phyloP scores from a whole-genome alignment of 2,797 vertebrate species.

The Paratrypauchen microcephalus region DNA sequence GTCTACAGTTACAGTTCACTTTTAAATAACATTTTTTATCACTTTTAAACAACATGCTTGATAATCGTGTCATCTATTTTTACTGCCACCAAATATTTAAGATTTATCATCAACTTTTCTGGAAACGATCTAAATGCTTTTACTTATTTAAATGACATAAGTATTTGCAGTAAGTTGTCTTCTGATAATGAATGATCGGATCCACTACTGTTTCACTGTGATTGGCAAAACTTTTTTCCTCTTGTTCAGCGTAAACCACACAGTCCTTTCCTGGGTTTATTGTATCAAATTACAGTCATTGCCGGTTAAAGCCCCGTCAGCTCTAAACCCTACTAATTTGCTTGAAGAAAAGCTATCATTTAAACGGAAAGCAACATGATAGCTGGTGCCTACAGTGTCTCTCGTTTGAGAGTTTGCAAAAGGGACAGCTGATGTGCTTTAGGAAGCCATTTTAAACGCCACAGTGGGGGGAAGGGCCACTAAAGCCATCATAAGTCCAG shows the following conservation, averaged over 20 bases:
- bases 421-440: constrained; percentile 61
- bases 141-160: neutral
- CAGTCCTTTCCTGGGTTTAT: neutral
- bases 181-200: neutral
- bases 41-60: neutral
- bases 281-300: neutral
- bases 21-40: neutral
- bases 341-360: neutral
- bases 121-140: neutral
- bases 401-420: constrained; percentile 24
- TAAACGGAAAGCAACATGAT: constrained; percentile 1
- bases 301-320: neutral
- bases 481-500: constrained; percentile 51
- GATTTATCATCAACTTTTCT: neutral
- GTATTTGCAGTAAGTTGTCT: neutral
- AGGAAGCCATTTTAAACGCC: constrained; percentile 75
- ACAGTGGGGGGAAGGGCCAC: constrained; percentile 61
- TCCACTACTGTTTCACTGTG: constrained; percentile 3
- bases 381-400: constrained; percentile 11
- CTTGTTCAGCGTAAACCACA: constrained; percentile 13
- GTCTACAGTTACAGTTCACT: constrained; percentile 26
- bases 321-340: neutral
- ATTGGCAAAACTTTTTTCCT: constrained; percentile 48
- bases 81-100: neutral
- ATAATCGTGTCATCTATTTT: neutral